Evolutionary conservation across 2,797 vertebrate genomes (phyloP).

Genomic region (Neosilurus mollespiculum): DNA sequence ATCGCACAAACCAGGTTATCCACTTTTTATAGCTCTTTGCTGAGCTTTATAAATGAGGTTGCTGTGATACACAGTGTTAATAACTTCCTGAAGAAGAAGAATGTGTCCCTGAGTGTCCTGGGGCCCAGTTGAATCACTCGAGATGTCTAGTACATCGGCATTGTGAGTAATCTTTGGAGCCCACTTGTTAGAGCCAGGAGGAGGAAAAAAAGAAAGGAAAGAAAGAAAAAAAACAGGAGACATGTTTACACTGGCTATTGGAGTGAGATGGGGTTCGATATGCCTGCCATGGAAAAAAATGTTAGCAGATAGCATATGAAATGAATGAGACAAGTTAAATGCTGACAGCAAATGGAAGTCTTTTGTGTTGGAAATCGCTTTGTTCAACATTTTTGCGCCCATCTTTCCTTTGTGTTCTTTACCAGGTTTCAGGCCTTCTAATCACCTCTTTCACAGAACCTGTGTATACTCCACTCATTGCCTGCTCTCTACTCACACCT

Average conservation of each 20-base stretch:
- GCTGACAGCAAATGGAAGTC: constrained; percentile 54
- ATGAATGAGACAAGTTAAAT: constrained; percentile 65
- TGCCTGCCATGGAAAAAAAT: constrained; percentile 44
- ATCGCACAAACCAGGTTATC: constrained; percentile 47
- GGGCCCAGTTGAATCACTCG: constrained; percentile 39
- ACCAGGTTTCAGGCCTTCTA: not conserved
- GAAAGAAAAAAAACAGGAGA: constrained; percentile 38
- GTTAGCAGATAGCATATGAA: constrained; percentile 39
- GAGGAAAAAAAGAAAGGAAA: not conserved
- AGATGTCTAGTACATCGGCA: constrained; percentile 22
- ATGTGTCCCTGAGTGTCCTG: constrained; percentile 33
- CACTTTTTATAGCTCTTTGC: constrained; percentile 52
- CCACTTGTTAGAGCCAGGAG: constrained; percentile 51
- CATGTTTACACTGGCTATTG: constrained; percentile 53
- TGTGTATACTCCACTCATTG: constrained; percentile 39
- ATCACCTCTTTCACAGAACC: not conserved
- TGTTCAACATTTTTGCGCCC: constrained; percentile 24
- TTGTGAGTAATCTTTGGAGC: constrained; percentile 54
- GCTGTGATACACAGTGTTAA: constrained; percentile 49
- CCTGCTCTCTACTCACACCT: constrained; percentile 13
- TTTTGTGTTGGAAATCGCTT: constrained; percentile 45
- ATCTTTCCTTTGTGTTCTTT: constrained; percentile 18
- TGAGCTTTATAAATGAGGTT: constrained; percentile 49
- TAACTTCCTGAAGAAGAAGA: constrained; percentile 57
- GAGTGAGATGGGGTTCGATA: constrained; percentile 54